These are phyloP conservation scores for Scaptomyza reducta DNA, from an alignment of 2,888 invertebrate genomes.

Conservation along the genomic window DNA sequence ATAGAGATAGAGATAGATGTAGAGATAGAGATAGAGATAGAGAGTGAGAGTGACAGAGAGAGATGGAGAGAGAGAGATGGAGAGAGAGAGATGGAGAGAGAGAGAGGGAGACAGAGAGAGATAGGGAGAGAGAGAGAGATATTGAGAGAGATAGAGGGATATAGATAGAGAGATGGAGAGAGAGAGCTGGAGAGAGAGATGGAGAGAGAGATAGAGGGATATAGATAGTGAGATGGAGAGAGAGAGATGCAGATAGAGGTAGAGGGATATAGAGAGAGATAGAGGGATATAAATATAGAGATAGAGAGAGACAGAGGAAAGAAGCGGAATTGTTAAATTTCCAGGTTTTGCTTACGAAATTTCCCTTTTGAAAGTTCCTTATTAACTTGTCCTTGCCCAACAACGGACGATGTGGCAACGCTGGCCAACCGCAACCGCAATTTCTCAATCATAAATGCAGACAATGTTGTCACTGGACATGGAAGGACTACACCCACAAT, in stretches of 20 bases:
- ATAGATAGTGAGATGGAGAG: neutral
- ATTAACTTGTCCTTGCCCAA: neutral
- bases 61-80: neutral
- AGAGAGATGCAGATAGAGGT: no score
- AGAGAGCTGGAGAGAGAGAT: neutral
- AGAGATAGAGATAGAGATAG: no score
- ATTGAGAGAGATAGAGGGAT: no score
- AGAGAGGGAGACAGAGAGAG: neutral
- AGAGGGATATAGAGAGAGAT: neutral
- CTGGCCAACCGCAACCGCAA: conserved; percentile 40
- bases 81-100: neutral
- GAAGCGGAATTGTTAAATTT: neutral
- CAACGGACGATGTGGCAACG: conserved; percentile 22
- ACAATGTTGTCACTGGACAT: conserved; percentile 40
- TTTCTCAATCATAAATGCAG: conserved; percentile 61
- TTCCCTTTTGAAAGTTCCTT: neutral
- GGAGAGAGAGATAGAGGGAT: no score
- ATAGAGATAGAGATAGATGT: neutral
- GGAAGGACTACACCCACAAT: conserved; percentile 1
- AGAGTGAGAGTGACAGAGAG: neutral
- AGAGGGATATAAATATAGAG: neutral
- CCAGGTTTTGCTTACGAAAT: neutral
- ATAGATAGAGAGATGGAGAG: neutral
- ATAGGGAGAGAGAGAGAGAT: neutral
- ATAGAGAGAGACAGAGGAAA: neutral